Evolutionary conservation across 2,797 vertebrate genomes (phyloP), one percentile per base, ranked within the genome.

Genomic region (Linurgus olivaceus): DNA sequence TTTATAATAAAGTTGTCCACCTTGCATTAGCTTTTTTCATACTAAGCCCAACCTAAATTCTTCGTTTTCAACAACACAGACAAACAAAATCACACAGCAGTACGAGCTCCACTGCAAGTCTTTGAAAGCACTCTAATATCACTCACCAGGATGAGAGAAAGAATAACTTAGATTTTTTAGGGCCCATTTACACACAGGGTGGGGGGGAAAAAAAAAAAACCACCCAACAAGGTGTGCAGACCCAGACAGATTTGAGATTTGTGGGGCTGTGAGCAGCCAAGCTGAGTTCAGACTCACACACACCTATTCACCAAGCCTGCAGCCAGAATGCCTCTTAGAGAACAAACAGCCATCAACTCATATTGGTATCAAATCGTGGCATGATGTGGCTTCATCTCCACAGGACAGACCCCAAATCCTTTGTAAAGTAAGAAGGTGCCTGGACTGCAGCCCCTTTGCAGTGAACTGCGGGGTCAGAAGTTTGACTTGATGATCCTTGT

Each of bases 1-100:
- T 75, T 50, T 76, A 51, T 52, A 74, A 89, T 88, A 83, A 91
- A 93, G 71, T 78, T 93, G 85, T 52, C 72, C 73, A 92, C 88
- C 73, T 91, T 75, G 25, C 33, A 74, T 29, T 67, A 79, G 72
- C 15, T 90, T 52, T 63, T 59, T 67, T 31, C 21, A 17, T 68
- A 65, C 42, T 67, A 84, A 91, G 44, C 51, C 44, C n/a, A 29
- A 80, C 73, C 38, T 82, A 92, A 93, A 89, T 78, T 95, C 77
- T 88, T 85, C 35, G 5, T 72, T 85, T 89, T 66, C 75, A 66
- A 40, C 50, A 86, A 31, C 67, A 63, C 2, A 79, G 29, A 33
- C 51, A 55, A 23, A 90, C 55, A 86, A 92, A 93, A 65, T 76
- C 55, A 82, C 52, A 75, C 16, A 71, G 80, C 73, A 91, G 29